A percentile compares a stretch with the other conserved stretches of the same genome.
Conservation (phyloP, 2,888 invertebrate species). For the Cosmorhoe ocellata region DNA sequence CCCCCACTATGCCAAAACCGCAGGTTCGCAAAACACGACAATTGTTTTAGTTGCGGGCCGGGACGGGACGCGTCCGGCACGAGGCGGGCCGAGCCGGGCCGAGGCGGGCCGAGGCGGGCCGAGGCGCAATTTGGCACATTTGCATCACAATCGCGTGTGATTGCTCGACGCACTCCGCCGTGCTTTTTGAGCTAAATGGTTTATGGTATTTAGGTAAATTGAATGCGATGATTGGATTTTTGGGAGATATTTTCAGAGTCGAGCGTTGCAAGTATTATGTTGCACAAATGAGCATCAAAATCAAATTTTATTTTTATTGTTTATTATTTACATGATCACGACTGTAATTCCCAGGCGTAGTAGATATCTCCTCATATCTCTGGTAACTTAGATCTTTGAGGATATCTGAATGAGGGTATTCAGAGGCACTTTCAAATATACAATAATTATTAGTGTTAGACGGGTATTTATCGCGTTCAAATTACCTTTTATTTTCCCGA, state of each 20-base stretch:
- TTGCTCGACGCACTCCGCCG: slow-evolving; percentile 42
- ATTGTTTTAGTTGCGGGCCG: slow-evolving; percentile 25
- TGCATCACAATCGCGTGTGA: slow-evolving; percentile 69
- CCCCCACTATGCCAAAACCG: slow-evolving; percentile 7
- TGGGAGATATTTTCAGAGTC: not conserved
- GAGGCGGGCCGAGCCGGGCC: not conserved
- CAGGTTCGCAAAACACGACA: slow-evolving; percentile 18
- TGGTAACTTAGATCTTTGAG: no score
- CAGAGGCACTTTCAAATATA: no score
- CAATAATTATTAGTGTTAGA: no score
- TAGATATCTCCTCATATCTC: no score
- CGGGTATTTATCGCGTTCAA: no score
- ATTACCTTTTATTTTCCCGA: no score
- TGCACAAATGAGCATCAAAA: no score
- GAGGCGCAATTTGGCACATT: slow-evolving; percentile 56
- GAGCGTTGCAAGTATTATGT: not conserved
- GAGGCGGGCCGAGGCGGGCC: not conserved
- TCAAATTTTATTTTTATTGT: no score
- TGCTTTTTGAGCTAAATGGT: slow-evolving; percentile 27
- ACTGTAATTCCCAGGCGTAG: no score
- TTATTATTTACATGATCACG: no score
- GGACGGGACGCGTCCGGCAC: not conserved
- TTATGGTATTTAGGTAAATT: slow-evolving; percentile 29
- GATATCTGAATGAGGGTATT: no score
- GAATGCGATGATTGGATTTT: slow-evolving; percentile 26